Conservation (phyloP, 2,888 invertebrate genomes). For the Scaptomyza parva region DNA sequence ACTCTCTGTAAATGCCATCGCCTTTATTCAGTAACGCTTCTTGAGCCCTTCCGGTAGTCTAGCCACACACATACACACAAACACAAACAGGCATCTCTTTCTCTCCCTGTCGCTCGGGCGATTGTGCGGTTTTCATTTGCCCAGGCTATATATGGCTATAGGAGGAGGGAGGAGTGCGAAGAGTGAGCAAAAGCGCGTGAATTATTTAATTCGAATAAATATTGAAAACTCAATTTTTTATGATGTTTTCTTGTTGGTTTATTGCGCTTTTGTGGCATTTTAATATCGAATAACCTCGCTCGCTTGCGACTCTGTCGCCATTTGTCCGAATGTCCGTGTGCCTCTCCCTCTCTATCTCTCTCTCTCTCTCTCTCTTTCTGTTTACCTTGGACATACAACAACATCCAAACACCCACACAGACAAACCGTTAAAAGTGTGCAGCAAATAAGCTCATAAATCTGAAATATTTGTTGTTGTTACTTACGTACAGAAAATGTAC, state of each 20-base stretch:
- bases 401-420: neutral
- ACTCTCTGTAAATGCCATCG: constrained; percentile 23
- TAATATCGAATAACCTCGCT: constrained; percentile 64
- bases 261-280: constrained; percentile 74
- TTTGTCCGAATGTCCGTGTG: constrained; percentile 22
- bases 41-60: constrained; percentile 66
- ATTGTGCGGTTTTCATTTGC: constrained; percentile 52
- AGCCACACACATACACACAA: constrained; percentile 33
- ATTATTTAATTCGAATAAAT: constrained; percentile 78
- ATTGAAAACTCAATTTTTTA: constrained; percentile 78
- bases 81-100: constrained; percentile 3
- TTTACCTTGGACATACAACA: constrained; percentile 26
- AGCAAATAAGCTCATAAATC: constrained; percentile 32
- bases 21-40: constrained; percentile 36
- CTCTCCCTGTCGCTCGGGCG: neutral
- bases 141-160: too few species aligned
- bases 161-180: too few species aligned
- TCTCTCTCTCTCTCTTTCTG: constrained; percentile 7
- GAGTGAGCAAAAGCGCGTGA: constrained; percentile 57
- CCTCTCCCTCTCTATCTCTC: too few species aligned
- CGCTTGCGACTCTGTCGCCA: constrained; percentile 46
- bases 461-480: neutral
- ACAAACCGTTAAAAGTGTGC: constrained; percentile 8
- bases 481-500: constrained; percentile 1
- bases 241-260: constrained; percentile 75